Base-by-base conservation (phyloP, 1,140 invertebrate genomes). In the Drosophila neocordata region DNA sequence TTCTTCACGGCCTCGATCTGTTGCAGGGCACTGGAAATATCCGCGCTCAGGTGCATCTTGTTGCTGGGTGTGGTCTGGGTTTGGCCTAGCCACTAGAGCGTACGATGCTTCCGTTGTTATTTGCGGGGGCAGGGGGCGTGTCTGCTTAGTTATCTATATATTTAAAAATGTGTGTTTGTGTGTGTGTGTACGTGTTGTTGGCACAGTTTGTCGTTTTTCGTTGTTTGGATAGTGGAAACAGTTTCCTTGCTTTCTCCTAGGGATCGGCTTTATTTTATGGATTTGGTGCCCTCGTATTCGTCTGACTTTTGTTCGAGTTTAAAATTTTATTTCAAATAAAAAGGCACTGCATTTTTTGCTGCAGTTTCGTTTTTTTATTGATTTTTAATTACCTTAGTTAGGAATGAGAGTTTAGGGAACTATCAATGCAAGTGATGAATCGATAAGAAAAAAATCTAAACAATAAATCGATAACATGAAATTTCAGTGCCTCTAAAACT, bases 1-100 rank as follows among this genome's bases (percentile, higher is more conserved):
- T 94, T 92, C 91, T 97, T 96, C 15, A 97, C 95, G 77, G 95
- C 94, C 85, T 97, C 96, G 73, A 97, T 92, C 77, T 96, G 94
- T 82, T 96, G 95, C 60, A 96, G 92, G 67, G 96, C 96, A 92
- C 94, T 95, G 24, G 95, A 96, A 88, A 96, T 90, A 75, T 93
- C 93, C 63, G 88, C 81, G 63, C 88, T 92, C 22, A 92, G 65
- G 71, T 92, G 91, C 92, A 92, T 92, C 74, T 41, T 79, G 56
- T 53, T 64, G 44, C 57, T 83, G 69, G 75, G 82, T 75, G 82
- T 57, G 75, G 66, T 61, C 60, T 65, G 63, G 31, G 59, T 65
- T 63, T 38, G 65, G 52, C 41, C 15, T 48, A 20, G 41, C 59
- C 77, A 78, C 63, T 82, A 55, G 44, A 79, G 69, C 83, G 83